Evolutionary conservation across 2,797 vertebrate genomes (phyloP).

Genomic region (Oreonectes daqikongensis): DNA sequence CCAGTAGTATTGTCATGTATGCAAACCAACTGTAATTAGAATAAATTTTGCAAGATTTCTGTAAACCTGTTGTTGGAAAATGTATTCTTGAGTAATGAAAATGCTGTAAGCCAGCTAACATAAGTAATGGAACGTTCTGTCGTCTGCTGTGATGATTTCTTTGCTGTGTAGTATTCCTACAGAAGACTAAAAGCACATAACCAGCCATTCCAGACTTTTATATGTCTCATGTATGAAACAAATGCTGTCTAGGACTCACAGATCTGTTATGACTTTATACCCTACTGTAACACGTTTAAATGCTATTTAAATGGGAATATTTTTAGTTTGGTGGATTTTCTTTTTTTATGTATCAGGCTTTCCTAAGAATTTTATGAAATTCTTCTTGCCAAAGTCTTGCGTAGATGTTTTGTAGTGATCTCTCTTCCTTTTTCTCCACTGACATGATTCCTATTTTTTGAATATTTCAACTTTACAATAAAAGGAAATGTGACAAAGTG

Average conservation of each 20-base stretch:
- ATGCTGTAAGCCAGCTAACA: conserved; percentile 70
- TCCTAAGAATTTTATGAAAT: conserved; percentile 79
- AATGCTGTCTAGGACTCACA: conserved; percentile 72
- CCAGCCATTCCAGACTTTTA: conserved; percentile 80
- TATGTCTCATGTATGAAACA: conserved; percentile 70
- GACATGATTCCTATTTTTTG: conserved; percentile 89
- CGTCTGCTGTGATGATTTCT: conserved; percentile 71
- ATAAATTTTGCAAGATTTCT: conserved; percentile 74
- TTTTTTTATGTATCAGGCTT: conserved; percentile 41
- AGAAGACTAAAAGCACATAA: conserved; percentile 80
- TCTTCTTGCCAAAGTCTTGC: conserved; percentile 95
- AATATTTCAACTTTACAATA: conserved; percentile 96
- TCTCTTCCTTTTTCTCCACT: conserved; percentile 72
- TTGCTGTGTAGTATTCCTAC: conserved; percentile 71
- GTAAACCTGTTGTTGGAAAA: conserved; percentile 80
- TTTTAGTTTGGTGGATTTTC: conserved; percentile 72
- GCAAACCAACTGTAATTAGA: conserved; percentile 68
- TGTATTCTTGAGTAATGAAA: conserved; percentile 71
- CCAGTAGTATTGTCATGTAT: conserved; percentile 60
- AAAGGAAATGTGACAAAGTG: conserved; percentile 80
- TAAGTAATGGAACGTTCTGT: conserved; percentile 66
- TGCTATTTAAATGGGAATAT: conserved; percentile 67
- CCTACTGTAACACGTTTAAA: conserved; percentile 70
- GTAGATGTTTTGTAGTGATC: conserved; percentile 88
- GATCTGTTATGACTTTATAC: conserved; percentile 69